Evolutionary conservation across 2,113 vertebrate genomes (phyloP).

Genomic region (Cervus canadensis): DNA sequence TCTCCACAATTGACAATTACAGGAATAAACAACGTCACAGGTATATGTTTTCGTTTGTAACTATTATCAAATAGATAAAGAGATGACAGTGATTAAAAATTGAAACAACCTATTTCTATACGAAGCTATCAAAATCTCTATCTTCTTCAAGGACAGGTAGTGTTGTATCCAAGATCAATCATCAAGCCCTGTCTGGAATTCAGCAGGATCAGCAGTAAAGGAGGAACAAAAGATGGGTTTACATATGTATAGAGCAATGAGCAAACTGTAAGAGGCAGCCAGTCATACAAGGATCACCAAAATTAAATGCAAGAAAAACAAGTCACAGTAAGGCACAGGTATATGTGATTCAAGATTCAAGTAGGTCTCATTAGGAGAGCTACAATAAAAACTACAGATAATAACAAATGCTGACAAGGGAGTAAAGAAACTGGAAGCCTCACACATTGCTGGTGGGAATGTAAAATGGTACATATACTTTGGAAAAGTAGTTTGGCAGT

Average conservation of each 20-base stretch:
- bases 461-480: background rate
- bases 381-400: background rate
- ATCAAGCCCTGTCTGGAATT: background rate
- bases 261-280: background rate
- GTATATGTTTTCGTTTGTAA: background rate
- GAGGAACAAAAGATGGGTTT: background rate
- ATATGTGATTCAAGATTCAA: background rate
- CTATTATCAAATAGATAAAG: background rate
- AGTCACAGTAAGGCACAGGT: background rate
- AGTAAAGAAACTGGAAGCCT: background rate
- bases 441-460: background rate
- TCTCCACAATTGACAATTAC: background rate
- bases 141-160: background rate
- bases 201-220: background rate
- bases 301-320: background rate
- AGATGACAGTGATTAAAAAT: background rate
- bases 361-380: background rate
- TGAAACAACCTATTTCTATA: background rate
- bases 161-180: background rate
- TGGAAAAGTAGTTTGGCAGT: background rate
- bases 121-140: background rate
- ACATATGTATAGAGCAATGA: background rate
- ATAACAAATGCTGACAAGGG: background rate
- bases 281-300: background rate
- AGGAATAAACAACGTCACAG: background rate